Base-by-base conservation (phyloP, 2,113 vertebrate genomes). In the Tretioscincus oriximinensis region DNA sequence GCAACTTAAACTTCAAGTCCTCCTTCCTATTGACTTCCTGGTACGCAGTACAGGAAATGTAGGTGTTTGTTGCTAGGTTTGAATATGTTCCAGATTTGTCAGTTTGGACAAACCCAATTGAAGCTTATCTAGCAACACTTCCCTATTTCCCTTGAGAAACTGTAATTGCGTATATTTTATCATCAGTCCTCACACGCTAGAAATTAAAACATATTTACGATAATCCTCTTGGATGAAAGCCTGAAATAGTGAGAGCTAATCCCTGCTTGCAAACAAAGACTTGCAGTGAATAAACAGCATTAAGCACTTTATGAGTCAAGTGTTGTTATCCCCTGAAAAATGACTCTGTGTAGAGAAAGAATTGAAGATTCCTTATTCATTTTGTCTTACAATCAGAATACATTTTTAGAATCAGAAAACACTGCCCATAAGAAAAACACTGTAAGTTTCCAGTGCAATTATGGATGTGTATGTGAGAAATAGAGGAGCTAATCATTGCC, bases 161-260 rank as follows among this genome's bases (percentile, higher is more conserved):
- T 47, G 72, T 75, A 81, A 81, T 68, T n/a, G 41, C 65, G 60
- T 81, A 54, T 75, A 75, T 67, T 66, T 81, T 49, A 75, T 81
- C 64, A 81, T 81, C 64, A 9, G 49, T 75, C 68, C 64, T 47
- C 75, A 81, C 64, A 75, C 16, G 72, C 28, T 83, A 80, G 54
- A 87, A 88, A 91, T 86, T 85, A 91, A 93, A 90, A 87, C 87
- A 88, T 85, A 88, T 90, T 92, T 87, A 82, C 0, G 0, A 83
- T 89, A 92, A 84, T 90, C 81, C 90, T 54, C 66, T 82, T 88
- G 81, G 91, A 84, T 89, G 87, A 87, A 85, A 91, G 80, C 70
- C 77, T 88, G 83, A 91, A 91, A 88, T 90, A 90, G 88, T 89
- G 88, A 88, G 61, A 79, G 67, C 86, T 87, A 91, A 86, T 91